These are phyloP conservation scores for Ailuropoda melanoleuca DNA, from an alignment of 2,113 vertebrate genomes.

Conservation along the genomic window DNA sequence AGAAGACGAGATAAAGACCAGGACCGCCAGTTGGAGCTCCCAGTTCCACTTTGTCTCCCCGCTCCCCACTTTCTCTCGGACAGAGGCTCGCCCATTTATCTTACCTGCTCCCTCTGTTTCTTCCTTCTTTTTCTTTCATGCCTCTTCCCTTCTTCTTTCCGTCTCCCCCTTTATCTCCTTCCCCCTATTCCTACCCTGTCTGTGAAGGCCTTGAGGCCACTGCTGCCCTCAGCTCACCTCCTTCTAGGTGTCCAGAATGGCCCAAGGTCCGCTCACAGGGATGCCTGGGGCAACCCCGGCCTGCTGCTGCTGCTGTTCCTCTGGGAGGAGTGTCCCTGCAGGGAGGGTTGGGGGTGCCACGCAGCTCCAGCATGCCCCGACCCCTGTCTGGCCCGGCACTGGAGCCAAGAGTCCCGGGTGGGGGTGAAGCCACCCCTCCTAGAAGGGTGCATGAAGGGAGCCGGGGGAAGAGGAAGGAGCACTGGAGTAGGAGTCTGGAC, in stretches of 20 bases:
- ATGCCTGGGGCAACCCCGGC: background rate
- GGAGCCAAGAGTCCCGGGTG: background rate
- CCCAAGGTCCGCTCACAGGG: accelerated
- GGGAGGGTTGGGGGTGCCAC: background rate
- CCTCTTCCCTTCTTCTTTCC: background rate
- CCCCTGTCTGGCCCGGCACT: background rate
- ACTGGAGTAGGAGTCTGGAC: background rate
- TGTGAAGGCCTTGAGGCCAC: background rate
- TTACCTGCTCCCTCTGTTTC: background rate
- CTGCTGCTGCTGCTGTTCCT: no score
- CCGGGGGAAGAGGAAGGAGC: background rate
- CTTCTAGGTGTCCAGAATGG: accelerated
- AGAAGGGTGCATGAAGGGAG: background rate
- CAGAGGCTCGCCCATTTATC: background rate
- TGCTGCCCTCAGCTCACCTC: background rate
- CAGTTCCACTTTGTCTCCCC: background rate
- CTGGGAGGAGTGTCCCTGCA: background rate
- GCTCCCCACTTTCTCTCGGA: background rate
- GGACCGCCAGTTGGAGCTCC: background rate
- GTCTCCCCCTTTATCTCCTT: background rate
- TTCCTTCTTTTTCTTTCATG: background rate
- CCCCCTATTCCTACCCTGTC: background rate
- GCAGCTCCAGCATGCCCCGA: background rate
- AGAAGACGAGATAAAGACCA: background rate
- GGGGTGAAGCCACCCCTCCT: no score